Evolutionary conservation across 2,113 vertebrate genomes (phyloP), one percentile per base, ranked within the genome.

Genomic region (Speoplatyrhinus poulsoni): DNA sequence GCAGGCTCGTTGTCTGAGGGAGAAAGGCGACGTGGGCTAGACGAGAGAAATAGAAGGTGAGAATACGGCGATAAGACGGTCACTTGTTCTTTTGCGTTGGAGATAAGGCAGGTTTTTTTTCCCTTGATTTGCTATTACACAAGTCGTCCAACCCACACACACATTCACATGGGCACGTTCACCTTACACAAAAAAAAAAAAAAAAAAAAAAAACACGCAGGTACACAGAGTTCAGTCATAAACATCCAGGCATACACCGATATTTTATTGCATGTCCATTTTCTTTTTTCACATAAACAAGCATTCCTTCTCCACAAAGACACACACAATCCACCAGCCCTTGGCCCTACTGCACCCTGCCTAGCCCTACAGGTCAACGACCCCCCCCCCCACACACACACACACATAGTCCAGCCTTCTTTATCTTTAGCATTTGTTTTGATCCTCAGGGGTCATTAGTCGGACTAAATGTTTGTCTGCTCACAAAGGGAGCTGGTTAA

Each of bases 401-500:
- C 56, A 26, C 26, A 26, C 26, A 26, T 26, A 26, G 26, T 60
- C 60, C 6, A 1, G 65, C 77, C 15, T 11, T 71, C 88, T 91
- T 90, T 90, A 90, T 85, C 87, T 82, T 55, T 69, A 72, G 77
- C 89, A 82, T 92, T 90, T 91, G 88, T 92, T 91, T 90, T 85
- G 86, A 89, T 90, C 89, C 84, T 86, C 79, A 56, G 82, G 85
- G 92, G 88, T 92, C 90, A 90, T 91, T 88, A 90, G 83, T 74
- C 73, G 81, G 87, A 88, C 88, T 90, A 92, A 91, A 92, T 90
- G 87, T 91, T 90, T 87, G 88, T 87, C 87, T 73, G 76, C 79
- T 87, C 82, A 92, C 90, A 92, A 91, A 91, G 80, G 81, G 74
- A 88, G 85, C 87, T 88, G 87, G 92, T 93, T 91, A 91, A 93